Conservation (phyloP, 2,113 vertebrate species). For the Phylloscopus trochilus region DNA sequence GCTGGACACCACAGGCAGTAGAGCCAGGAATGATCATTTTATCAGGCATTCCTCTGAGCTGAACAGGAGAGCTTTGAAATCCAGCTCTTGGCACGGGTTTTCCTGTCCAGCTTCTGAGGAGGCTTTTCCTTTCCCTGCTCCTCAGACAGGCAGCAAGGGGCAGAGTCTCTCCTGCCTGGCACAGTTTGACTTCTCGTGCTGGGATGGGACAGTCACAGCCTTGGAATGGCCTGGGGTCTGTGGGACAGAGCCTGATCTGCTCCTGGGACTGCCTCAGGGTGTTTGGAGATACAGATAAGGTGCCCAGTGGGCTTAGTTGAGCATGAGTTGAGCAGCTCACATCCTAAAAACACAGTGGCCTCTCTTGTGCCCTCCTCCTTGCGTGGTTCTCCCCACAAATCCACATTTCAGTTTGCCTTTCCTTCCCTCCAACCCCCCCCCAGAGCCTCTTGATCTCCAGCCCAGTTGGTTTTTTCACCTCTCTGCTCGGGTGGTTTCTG, state of each 20-base stretch:
- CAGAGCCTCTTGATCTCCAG: not conserved
- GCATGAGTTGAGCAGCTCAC: not conserved
- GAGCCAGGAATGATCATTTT: not conserved
- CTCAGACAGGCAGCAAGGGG: not conserved
- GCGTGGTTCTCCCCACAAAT: not conserved
- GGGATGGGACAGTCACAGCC: rapidly evolving
- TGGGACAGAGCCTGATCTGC: not conserved
- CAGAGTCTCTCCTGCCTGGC: not conserved
- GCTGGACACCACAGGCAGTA: not conserved
- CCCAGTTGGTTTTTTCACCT: not conserved
- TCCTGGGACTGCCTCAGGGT: not conserved
- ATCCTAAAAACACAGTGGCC: not conserved
- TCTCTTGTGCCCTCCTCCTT: not conserved
- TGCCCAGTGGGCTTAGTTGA: not conserved
- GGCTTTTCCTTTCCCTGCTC: not conserved
- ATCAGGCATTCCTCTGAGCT: not conserved
- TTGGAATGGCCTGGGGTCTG: not conserved
- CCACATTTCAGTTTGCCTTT: not conserved
- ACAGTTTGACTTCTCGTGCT: rapidly evolving
- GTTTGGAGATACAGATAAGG: not conserved
- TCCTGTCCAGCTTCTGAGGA: not conserved
- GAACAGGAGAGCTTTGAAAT: not conserved
- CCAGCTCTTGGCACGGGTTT: not conserved
- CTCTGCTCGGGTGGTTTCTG: not conserved
- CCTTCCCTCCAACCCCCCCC: rapidly evolving